A percentile compares a stretch with the other conserved stretches of the same genome.
phyloP scores from a whole-genome alignment of 2,888 invertebrate species.

The Amphiduros pacificus region DNA sequence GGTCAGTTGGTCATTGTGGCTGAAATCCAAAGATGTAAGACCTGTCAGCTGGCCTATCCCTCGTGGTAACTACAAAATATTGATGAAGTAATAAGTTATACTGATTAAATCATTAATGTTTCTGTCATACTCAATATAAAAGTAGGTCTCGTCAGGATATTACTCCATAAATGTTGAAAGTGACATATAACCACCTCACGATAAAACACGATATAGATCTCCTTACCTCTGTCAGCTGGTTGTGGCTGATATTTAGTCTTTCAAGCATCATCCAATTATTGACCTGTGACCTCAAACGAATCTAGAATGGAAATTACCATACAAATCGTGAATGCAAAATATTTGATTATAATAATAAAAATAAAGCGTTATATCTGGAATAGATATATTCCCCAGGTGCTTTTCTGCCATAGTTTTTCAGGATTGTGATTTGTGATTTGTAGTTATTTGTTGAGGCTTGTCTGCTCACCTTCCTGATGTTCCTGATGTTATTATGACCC shows the following conservation, averaged over 20 bases:
- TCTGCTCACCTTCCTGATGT: too few relatives aligned
- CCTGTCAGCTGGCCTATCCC: constrained; percentile 48
- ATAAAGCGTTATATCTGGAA: too few relatives aligned
- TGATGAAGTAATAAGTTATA: neutral
- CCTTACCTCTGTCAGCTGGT: constrained; percentile 16
- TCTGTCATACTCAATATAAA: neutral
- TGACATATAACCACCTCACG: neutral
- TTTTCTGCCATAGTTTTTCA: too few relatives aligned
- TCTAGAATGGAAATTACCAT: too few relatives aligned
- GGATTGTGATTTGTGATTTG: too few relatives aligned
- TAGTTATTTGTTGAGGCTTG: too few relatives aligned
- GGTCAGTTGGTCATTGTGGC: constrained; percentile 43
- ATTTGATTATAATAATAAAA: too few relatives aligned
- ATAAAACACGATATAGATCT: too few relatives aligned
- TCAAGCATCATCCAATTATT: constrained; percentile 9
- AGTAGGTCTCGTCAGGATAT: neutral
- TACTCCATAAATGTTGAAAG: neutral
- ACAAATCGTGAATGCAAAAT: too few relatives aligned
- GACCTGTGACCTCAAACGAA: neutral
- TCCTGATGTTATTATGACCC: too few relatives aligned
- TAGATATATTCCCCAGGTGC: too few relatives aligned
- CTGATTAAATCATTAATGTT: neutral
- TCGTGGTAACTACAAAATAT: constrained; percentile 32
- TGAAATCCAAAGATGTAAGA: constrained; percentile 48
- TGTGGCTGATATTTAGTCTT: constrained; percentile 6